Evolutionary conservation across 2,888 invertebrate genomes (phyloP).

Genomic region (Lasioglossum villosulum): DNA sequence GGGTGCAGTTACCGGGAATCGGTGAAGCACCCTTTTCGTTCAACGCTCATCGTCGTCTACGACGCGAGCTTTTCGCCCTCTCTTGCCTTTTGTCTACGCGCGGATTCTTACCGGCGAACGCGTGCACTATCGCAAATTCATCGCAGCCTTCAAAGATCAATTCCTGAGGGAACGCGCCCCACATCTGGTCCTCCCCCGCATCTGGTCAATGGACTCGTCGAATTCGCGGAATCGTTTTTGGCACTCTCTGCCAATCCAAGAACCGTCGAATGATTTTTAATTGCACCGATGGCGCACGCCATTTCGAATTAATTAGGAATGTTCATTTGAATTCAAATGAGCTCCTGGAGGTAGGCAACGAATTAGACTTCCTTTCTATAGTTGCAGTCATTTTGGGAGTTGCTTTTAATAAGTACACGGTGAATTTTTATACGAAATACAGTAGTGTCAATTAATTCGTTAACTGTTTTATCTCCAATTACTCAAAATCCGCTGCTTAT

Average conservation of each 20-base stretch:
- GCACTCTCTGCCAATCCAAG: background rate
- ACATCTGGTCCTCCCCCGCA: background rate
- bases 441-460: too few species aligned
- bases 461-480: background rate
- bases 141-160: constrained; percentile 9
- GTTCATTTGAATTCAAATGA: background rate
- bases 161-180: background rate
- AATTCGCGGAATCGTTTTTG: background rate
- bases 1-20: constrained; percentile 37
- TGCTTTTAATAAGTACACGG: background rate
- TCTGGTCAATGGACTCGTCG: background rate
- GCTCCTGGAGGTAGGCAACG: background rate
- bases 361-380: background rate
- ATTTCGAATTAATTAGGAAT: background rate
- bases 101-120: constrained; percentile 9
- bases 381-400: background rate
- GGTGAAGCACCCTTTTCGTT: constrained; percentile 32
- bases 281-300: background rate
- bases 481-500: background rate
- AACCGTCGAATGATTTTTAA: background rate
- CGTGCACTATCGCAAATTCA: constrained; percentile 49
- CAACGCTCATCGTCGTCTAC: constrained; percentile 15
- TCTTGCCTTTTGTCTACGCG: constrained; percentile 32
- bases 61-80: background rate
- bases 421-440: background rate